Conservation (phyloP, 2,797 vertebrate species). For the Anas bernieri region DNA sequence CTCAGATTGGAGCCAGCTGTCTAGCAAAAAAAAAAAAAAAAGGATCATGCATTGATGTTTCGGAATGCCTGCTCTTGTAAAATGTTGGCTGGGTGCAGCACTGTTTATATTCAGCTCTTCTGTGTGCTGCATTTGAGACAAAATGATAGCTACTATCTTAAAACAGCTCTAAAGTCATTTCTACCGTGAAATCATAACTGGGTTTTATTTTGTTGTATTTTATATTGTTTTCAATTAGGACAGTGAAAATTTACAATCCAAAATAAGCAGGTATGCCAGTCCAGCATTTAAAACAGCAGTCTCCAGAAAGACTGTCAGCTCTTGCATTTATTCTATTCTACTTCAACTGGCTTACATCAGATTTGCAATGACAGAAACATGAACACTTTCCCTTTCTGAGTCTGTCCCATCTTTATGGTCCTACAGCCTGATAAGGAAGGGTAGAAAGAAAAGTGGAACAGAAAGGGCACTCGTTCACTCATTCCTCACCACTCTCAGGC, state of each 20-base stretch:
- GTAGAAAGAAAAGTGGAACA: not conserved
- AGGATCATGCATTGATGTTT: not conserved
- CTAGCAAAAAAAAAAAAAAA: not conserved
- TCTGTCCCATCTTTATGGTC: not conserved
- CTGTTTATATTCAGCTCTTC: constrained; percentile 2
- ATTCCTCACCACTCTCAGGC: not conserved
- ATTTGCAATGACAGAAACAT: not conserved
- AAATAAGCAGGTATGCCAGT: not conserved
- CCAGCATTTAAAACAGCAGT: not conserved
- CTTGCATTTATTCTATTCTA: not conserved
- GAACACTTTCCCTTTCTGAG: not conserved
- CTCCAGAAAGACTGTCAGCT: not conserved
- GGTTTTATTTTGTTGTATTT: not conserved
- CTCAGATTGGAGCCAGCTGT: constrained; percentile 41
- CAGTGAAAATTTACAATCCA: not conserved
- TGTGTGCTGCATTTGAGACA: not conserved
- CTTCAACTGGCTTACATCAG: not conserved
- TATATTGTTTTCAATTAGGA: not conserved
- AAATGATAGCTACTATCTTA: not conserved
- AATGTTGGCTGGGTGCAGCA: not conserved
- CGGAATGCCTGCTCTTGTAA: not conserved
- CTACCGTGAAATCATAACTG: not conserved
- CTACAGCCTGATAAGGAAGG: not conserved
- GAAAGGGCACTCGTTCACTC: not conserved
- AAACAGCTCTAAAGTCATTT: constrained; percentile 9